Evolutionary conservation across 2,888 invertebrate species (phyloP).

Genomic region (Lasioglossum marginatum): DNA sequence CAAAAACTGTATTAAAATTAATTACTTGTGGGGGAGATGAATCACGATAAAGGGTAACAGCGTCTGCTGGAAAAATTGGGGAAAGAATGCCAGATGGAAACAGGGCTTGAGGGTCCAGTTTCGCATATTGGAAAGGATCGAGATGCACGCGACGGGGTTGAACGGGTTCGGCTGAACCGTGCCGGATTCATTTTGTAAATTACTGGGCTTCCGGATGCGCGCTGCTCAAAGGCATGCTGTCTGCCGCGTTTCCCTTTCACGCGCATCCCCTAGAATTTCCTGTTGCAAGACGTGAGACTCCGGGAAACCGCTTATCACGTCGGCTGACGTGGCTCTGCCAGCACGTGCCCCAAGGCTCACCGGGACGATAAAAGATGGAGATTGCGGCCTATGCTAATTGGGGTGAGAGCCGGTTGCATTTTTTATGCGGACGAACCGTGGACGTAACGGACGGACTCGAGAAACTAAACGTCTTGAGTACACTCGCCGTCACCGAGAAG

Average conservation of each 20-base stretch:
- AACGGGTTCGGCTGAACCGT: not conserved
- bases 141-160: not conserved
- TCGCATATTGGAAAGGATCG: not conserved
- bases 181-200: constrained; percentile 22
- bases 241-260: not conserved
- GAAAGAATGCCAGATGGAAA: not conserved
- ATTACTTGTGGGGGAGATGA: not conserved
- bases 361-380: constrained; percentile 8
- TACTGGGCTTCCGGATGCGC: not conserved
- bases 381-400: constrained; percentile 29
- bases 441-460: not conserved
- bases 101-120: not conserved
- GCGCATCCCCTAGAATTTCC: constrained; percentile 5
- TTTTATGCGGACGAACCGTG: not conserved
- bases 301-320: constrained; percentile 43
- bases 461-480: not conserved
- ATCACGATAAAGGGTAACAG: not conserved
- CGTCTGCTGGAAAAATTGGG: not conserved
- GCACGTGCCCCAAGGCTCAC: not conserved
- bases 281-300: constrained; percentile 24
- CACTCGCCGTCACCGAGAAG: not conserved
- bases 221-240: not conserved
- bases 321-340: not conserved
- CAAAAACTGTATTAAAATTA: not conserved
- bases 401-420: not conserved